Percentiles rank a stretch among this genome's conserved stretches.
Conservation (phyloP, 2,888 invertebrate genomes). For the Drosophila pegasa region DNA sequence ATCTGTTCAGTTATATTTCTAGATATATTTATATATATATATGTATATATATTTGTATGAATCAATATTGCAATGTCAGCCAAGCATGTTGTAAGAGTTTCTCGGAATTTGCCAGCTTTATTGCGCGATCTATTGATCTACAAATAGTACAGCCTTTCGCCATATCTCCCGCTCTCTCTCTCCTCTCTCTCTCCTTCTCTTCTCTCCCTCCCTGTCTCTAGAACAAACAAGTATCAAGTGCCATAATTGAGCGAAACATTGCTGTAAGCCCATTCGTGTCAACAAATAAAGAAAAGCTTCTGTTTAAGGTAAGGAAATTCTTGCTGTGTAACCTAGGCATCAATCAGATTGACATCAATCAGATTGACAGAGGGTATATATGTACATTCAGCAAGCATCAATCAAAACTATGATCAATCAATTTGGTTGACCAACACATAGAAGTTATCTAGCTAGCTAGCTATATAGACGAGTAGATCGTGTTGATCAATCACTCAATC, state of each 20-base stretch:
- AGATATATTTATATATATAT: neutral
- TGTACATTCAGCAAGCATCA: no score
- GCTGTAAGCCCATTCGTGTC: neutral
- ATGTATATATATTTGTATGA: neutral
- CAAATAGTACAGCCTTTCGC: neutral
- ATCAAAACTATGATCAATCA: neutral
- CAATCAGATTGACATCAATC: no score
- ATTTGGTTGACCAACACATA: neutral
- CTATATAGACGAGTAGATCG: neutral
- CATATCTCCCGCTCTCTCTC: neutral
- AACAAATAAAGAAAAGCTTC: no score
- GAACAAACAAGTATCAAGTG: neutral
- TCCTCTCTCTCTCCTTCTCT: neutral
- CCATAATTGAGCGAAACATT: neutral
- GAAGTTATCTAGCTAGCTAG: neutral
- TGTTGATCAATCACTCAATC: no score
- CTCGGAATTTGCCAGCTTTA: neutral
- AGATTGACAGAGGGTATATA: no score
- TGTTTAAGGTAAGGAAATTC: no score
- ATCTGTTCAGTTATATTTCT: neutral
- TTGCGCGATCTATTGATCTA: neutral
- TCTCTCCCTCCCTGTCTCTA: neutral
- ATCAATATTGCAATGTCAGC: constrained; percentile 15
- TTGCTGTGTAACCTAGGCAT: no score
- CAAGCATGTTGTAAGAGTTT: neutral